These are phyloP conservation scores for Malurus alboscapulatus DNA, from an alignment of 2,113 vertebrate species.

Conservation along the genomic window DNA sequence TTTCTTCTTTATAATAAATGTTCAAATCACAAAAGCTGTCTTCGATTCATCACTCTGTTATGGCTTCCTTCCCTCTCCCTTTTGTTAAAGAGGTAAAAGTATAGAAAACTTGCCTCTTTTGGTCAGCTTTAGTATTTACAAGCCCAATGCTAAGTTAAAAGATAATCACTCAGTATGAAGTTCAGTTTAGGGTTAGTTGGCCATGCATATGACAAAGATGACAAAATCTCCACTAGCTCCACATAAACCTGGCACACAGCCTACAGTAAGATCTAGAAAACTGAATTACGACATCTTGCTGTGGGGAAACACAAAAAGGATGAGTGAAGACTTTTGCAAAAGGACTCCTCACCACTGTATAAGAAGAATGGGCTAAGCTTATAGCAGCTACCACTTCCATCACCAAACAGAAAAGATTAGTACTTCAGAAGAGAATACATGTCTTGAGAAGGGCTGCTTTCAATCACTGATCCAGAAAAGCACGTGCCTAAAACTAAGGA, in stretches of 20 bases:
- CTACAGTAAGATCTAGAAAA: not conserved
- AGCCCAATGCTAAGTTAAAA: not conserved
- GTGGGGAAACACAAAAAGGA: not conserved
- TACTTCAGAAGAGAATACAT: not conserved
- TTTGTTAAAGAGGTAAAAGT: not conserved
- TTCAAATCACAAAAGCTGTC: not conserved
- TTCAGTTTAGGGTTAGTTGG: not conserved
- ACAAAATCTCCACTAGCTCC: not conserved
- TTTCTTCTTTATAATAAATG: not conserved
- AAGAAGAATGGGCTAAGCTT: not conserved
- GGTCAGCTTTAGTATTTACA: not conserved
- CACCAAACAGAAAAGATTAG: not conserved
- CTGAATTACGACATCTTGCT: not conserved
- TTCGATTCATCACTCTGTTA: not conserved
- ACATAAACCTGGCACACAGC: not conserved
- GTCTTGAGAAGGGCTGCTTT: not conserved
- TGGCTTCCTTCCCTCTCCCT: rapidly evolving
- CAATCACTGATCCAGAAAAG: not conserved
- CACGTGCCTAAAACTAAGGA: not conserved
- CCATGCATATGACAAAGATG: not conserved
- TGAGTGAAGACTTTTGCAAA: not conserved
- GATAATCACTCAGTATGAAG: not conserved
- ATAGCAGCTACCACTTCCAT: not conserved
- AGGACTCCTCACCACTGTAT: not conserved
- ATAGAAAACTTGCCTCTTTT: not conserved